Conservation (phyloP, 2,888 invertebrate genomes). For the Cataglyphis livida region DNA sequence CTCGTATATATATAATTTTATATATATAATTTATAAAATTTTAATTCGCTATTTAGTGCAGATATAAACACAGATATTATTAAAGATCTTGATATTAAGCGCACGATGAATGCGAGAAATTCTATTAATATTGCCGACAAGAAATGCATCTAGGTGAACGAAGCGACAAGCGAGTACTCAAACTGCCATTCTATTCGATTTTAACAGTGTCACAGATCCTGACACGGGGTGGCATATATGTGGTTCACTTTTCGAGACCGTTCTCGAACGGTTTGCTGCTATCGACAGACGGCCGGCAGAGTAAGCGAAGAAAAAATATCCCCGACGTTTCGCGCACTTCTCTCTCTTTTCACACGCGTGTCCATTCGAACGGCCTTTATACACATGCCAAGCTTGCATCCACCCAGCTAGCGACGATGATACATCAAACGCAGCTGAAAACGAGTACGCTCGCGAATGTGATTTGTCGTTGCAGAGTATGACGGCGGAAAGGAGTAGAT, state of each 20-base stretch:
- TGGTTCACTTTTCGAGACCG: slow-evolving; percentile 49
- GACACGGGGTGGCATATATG: slow-evolving; percentile 40
- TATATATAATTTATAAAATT: neutral
- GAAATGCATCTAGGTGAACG: slow-evolving; percentile 46
- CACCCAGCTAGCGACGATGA: slow-evolving; percentile 46
- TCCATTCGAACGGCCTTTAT: slow-evolving; percentile 38
- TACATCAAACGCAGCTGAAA: slow-evolving; percentile 70
- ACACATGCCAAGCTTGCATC: slow-evolving; percentile 38
- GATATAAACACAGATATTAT: neutral
- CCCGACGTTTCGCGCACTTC: slow-evolving; percentile 39
- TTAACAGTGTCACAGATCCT: slow-evolving; percentile 54
- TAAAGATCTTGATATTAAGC: neutral
- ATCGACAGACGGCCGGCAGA: slow-evolving; percentile 67
- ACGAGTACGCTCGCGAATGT: slow-evolving; percentile 65
- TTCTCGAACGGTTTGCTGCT: slow-evolving; percentile 64
- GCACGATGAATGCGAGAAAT: slow-evolving; percentile 7
- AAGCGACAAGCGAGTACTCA: slow-evolving; percentile 64
- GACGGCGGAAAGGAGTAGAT: slow-evolving; percentile 44
- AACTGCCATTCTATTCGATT: slow-evolving; percentile 58
- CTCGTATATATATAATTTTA: too few relatives aligned
- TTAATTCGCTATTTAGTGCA: neutral
- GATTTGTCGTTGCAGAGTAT: slow-evolving; percentile 68
- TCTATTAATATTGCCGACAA: slow-evolving; percentile 36
- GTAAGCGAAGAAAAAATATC: slow-evolving; percentile 69
- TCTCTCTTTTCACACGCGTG: slow-evolving; percentile 21